Evolutionary conservation across 2,113 vertebrate species (phyloP), one percentile per base, ranked within the genome.

Genomic region (Xerus inauris): DNA sequence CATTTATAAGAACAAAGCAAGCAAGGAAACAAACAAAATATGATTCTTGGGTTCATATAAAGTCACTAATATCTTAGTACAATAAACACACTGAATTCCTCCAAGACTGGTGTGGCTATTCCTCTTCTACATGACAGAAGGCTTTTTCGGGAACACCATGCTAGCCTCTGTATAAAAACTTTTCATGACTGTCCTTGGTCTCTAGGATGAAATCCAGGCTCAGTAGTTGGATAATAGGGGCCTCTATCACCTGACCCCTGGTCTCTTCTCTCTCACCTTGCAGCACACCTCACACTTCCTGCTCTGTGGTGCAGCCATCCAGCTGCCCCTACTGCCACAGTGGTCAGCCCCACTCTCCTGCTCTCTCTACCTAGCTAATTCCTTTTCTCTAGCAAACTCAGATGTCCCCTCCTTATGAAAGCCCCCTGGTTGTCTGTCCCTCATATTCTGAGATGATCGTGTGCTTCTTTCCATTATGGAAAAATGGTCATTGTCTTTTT

Each of bases 11-110:
- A 82, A 89, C n/a, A 79, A 86, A 40, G 45, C 49, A 73, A 69
- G 49, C 47, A 94, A 40, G 51, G 42, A 73, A 62, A 51, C 54
- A 94, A 85, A 72, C 57, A 91, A 95, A 94, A 65, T 65, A 59
- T 11, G 77, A 10, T 5, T 82, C 57, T 73, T 59, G 6, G 0
- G 9, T 8, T 82, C 22, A 81, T 64, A 10, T 45, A 42, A 59
- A 90, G 38, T 72, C 59, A 94, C 19, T 64, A 35, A 45, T 32
- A 73, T 38, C 62, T n/a, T 71, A 90, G 54, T 86, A 73, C 17
- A 95, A 57, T 57, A 38, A 91, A 47, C 47, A 40, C 42, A 32
- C 6, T 59, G 24, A 89, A 76, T 86, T 89, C 38, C 77, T 93
- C 4, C 35, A 82, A 93, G 40, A 40, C 35, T 12, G 1, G 89